phyloP scores from a whole-genome alignment of 2,797 vertebrate species.

The Sphenopsis melanotis region DNA sequence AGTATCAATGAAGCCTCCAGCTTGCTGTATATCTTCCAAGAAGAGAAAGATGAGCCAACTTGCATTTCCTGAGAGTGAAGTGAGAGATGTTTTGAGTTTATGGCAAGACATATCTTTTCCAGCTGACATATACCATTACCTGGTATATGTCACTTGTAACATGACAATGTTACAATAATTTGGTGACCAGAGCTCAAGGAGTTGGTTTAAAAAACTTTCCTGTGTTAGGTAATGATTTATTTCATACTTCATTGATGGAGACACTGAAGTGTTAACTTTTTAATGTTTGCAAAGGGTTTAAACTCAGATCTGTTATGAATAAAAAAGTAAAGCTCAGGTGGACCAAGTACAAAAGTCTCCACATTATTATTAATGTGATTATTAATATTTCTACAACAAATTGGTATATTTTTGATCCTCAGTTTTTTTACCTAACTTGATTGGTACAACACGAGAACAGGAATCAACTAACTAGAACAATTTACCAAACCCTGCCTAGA shows the following conservation, averaged over 20 bases:
- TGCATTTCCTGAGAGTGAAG: conserved; percentile 87
- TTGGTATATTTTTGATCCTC: neutral
- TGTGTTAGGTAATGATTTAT: conserved; percentile 70
- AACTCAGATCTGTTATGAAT: conserved; percentile 60
- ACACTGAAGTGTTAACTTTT: conserved; percentile 70
- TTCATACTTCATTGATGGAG: conserved; percentile 51
- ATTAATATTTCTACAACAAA: neutral
- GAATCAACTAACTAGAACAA: neutral
- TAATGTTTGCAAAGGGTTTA: conserved; percentile 41
- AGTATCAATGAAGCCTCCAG: conserved; percentile 78
- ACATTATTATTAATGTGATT: neutral
- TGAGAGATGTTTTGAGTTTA: conserved; percentile 88
- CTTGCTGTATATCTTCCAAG: conserved; percentile 84
- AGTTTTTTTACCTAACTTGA: neutral
- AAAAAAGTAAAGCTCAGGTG: conserved; percentile 67
- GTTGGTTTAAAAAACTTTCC: conserved; percentile 72
- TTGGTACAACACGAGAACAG: neutral
- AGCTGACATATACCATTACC: conserved; percentile 93
- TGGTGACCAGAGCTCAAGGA: conserved; percentile 74
- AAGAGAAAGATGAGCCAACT: conserved; percentile 80
- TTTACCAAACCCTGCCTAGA: neutral
- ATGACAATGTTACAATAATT: conserved; percentile 81
- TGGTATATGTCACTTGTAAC: conserved; percentile 76
- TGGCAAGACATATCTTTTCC: conserved; percentile 77
- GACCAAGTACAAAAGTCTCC: conserved; percentile 52